Conservation (phyloP, 1,140 invertebrate genomes). For the Hirudo medicinalis region DNA sequence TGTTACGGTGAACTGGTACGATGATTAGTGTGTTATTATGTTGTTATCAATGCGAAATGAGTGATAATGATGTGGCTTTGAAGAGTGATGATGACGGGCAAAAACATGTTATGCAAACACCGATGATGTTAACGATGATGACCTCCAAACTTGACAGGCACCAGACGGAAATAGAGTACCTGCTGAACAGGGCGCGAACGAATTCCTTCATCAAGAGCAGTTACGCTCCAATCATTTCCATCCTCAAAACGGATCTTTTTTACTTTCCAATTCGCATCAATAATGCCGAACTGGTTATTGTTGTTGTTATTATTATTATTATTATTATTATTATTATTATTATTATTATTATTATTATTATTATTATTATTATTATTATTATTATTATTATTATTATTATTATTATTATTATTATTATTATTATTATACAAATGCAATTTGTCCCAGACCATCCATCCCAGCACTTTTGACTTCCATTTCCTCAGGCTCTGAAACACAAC, state of each 20-base stretch:
- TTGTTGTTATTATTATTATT: neutral
- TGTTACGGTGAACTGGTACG: neutral
- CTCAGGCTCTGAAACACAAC: slow-evolving; percentile 4
- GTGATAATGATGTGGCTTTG: too few relatives aligned
- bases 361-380: neutral
- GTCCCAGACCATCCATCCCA: too few relatives aligned
- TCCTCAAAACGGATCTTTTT: neutral
- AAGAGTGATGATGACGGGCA: too few relatives aligned
- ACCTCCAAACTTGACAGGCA: neutral
- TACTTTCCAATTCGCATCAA: neutral
- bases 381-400: neutral
- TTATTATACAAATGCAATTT: too few relatives aligned
- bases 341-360: too few relatives aligned
- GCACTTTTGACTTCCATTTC: too few relatives aligned
- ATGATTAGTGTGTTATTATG: too few relatives aligned
- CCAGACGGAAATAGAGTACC: neutral
- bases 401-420: neutral
- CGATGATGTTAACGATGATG: too few relatives aligned
- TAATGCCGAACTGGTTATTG: neutral
- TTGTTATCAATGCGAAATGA: too few relatives aligned
- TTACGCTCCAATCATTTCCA: neutral
- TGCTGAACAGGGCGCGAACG: neutral
- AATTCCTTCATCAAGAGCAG: neutral
- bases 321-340: neutral
- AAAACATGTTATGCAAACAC: too few relatives aligned